phyloP scores from a whole-genome alignment of 2,888 invertebrate genomes.

The Schizotus pectinicornis region DNA sequence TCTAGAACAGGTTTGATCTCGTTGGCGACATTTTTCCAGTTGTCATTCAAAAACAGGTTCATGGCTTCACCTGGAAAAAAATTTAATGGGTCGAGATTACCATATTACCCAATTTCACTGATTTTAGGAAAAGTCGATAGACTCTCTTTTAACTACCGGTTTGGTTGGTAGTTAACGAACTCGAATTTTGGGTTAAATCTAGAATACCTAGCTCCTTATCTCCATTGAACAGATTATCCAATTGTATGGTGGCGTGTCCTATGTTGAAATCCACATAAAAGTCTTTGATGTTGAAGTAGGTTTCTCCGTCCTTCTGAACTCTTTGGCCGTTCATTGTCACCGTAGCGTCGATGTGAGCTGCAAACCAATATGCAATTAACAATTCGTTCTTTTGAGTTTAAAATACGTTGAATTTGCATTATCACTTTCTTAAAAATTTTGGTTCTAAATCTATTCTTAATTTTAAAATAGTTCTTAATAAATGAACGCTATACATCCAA shows the following conservation, averaged over 20 bases:
- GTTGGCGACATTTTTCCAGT: slow-evolving; percentile 73
- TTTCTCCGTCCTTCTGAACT: slow-evolving; percentile 59
- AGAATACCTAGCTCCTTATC: slow-evolving; percentile 68
- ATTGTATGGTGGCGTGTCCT: slow-evolving; percentile 67
- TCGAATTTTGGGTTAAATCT: not conserved
- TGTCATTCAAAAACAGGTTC: slow-evolving; percentile 79
- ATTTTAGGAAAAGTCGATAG: not conserved
- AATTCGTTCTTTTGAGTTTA: too few species aligned
- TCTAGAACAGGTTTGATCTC: slow-evolving; percentile 76
- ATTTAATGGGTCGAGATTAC: slow-evolving; percentile 3
- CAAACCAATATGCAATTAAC: slow-evolving; percentile 30
- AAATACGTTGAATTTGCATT: too few species aligned
- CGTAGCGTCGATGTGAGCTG: slow-evolving; percentile 71
- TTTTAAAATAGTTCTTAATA: too few species aligned
- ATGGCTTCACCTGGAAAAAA: slow-evolving; percentile 66
- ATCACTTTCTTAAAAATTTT: too few species aligned
- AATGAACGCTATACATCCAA: too few species aligned
- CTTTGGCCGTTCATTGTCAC: slow-evolving; percentile 68
- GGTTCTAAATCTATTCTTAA: too few species aligned
- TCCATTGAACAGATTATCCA: slow-evolving; percentile 77
- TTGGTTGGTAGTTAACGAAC: not conserved
- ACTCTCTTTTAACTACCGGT: too few species aligned
- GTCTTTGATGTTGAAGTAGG: slow-evolving; percentile 67
- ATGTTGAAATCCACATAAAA: slow-evolving; percentile 72
- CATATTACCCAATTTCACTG: not conserved